Conservation (phyloP, 2,888 invertebrate genomes). For the Panorpa germanica region DNA sequence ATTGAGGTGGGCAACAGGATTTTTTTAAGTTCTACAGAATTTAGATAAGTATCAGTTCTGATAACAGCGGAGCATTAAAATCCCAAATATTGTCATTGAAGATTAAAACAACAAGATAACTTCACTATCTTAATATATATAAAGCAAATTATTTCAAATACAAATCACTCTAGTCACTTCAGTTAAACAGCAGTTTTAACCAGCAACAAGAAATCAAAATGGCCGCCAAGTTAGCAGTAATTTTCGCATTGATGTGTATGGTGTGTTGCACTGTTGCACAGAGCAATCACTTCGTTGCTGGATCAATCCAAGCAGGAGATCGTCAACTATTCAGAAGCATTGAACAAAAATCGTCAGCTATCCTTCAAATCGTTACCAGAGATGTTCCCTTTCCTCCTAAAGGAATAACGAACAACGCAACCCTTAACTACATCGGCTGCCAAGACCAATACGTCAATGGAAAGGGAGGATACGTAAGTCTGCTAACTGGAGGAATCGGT, state of each 20-base stretch:
- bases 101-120: no score
- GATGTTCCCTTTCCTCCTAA: conserved; percentile 14
- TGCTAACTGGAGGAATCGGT: conserved; percentile 24
- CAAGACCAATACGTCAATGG: conserved; percentile 24
- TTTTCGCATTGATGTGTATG: conserved; percentile 5
- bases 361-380: conserved; percentile 16
- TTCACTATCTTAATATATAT: no score
- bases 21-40: no score
- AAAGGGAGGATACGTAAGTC: conserved; percentile 23
- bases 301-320: conserved; percentile 1
- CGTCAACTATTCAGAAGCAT: conserved; percentile 13
- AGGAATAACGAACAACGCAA: conserved; percentile 2
- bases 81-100: no score
- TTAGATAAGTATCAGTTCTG: no score
- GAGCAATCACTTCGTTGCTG: conserved; percentile 3
- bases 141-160: no score
- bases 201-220: no score
- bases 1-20: no score
- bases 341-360: conserved; percentile 16
- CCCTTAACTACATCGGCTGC: conserved; percentile 10
- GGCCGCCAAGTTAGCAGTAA: no score
- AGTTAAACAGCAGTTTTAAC: no score
- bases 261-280: conserved; percentile 1
- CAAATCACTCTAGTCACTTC: no score
- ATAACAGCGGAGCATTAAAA: no score